These are phyloP conservation scores for Pseudopleuronectes americanus DNA, from an alignment of 2,797 vertebrate genomes.

Conservation along the genomic window DNA sequence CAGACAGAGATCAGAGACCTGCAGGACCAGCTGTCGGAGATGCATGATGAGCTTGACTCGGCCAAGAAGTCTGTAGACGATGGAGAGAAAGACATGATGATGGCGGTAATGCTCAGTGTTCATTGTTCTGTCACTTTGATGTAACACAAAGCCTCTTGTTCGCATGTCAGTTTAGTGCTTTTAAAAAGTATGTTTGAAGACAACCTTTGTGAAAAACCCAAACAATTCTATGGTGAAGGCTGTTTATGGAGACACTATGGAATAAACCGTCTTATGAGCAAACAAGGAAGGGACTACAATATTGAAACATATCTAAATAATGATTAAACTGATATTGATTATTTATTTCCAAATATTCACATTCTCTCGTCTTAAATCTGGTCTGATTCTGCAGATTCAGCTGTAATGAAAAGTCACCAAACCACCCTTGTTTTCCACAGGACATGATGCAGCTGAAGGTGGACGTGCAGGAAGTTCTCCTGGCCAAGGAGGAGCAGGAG, in stretches of 20 bases:
- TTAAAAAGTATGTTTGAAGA: too few species aligned
- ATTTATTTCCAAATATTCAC: too few species aligned
- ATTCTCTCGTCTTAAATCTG: not conserved
- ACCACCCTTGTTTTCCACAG: constrained; percentile 66
- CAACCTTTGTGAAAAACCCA: too few species aligned
- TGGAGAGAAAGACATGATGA: constrained; percentile 88
- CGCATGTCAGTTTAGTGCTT: too few species aligned
- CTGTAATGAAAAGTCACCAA: not conserved
- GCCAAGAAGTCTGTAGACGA: constrained; percentile 86
- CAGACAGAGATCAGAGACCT: constrained; percentile 98
- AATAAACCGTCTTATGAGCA: too few species aligned
- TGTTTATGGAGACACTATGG: too few species aligned
- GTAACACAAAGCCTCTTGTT: not conserved
- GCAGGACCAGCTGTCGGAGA: constrained; percentile 98
- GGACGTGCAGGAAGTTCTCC: constrained; percentile 88
- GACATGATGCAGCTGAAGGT: constrained; percentile 91
- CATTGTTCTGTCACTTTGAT: constrained; percentile 3
- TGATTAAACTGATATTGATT: too few species aligned
- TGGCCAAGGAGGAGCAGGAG: constrained; percentile 93
- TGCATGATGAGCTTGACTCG: constrained; percentile 95
- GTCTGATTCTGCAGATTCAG: not conserved
- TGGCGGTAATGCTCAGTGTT: constrained; percentile 84
- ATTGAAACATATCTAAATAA: too few species aligned
- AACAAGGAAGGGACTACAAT: too few species aligned
- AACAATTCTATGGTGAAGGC: too few species aligned